Conservation (phyloP, 2,113 vertebrate species). For the Oncorhynchus clarkii region DNA sequence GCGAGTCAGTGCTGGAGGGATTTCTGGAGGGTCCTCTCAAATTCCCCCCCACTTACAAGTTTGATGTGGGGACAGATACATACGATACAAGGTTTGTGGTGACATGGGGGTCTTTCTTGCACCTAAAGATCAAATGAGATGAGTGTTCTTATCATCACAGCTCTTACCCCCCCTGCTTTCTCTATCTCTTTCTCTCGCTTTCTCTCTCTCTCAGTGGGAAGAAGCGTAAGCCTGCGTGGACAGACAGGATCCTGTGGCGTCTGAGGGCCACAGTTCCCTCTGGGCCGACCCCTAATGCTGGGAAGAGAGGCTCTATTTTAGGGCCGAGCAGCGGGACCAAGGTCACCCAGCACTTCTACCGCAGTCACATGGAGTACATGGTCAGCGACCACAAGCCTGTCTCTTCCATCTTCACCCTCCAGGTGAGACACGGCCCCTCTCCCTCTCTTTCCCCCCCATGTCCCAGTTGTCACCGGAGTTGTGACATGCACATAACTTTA, state of each 20-base stretch:
- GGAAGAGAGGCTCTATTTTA: slow-evolving; percentile 67
- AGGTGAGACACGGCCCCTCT: slow-evolving; percentile 70
- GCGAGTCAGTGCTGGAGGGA: slow-evolving; percentile 88
- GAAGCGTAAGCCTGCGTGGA: slow-evolving; percentile 97
- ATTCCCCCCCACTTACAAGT: slow-evolving; percentile 97
- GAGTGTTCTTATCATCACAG: background rate
- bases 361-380: slow-evolving; percentile 91
- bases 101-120: background rate
- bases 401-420: slow-evolving; percentile 88
- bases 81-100: slow-evolving; percentile 91
- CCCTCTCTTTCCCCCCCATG: background rate
- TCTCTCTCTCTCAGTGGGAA: slow-evolving; percentile 77
- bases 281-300: slow-evolving; percentile 64
- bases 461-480: slow-evolving; percentile 27
- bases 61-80: slow-evolving; percentile 93
- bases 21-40: slow-evolving; percentile 92
- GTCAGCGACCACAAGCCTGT: slow-evolving; percentile 97
- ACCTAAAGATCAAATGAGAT: background rate
- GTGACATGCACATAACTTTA: background rate
- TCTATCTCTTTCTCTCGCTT: slow-evolving; percentile 2
- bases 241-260: slow-evolving; percentile 92
- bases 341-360: slow-evolving; percentile 88
- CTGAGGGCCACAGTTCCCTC: slow-evolving; percentile 71
- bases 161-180: background rate
- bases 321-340: slow-evolving; percentile 70